A percentile compares a stretch with the other conserved stretches of the same genome.
Conservation (phyloP, 2,888 invertebrate species). For the Cryptocephalus moraei region DNA sequence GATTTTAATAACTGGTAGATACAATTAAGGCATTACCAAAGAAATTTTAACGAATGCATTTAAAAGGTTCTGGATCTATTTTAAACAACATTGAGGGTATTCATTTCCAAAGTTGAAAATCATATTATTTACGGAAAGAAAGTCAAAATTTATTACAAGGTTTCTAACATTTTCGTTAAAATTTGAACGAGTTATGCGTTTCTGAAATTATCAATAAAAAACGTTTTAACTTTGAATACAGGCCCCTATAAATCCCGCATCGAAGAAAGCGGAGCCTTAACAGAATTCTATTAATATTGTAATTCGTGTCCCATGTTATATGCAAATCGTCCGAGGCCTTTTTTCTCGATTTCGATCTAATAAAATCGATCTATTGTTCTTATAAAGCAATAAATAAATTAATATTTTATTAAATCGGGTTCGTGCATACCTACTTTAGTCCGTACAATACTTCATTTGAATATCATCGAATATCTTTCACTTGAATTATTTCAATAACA, state of each 20-base stretch:
- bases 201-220: no score
- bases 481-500: constrained; percentile 23
- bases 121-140: no score
- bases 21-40: no score
- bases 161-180: no score
- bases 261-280: constrained; percentile 12
- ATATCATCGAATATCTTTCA: constrained; percentile 30
- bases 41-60: no score
- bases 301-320: constrained; percentile 30
- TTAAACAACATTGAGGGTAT: no score
- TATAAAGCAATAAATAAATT: constrained; percentile 37
- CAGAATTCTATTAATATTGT: constrained; percentile 26
- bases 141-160: no score
- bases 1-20: no score
- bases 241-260: neutral
- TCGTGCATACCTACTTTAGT: constrained; percentile 28
- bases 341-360: constrained; percentile 36
- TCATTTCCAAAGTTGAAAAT: no score
- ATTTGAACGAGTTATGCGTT: no score
- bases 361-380: constrained; percentile 39
- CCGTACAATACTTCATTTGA: constrained; percentile 34
- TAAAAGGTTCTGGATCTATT: no score
- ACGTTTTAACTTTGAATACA: neutral
- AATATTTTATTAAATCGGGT: constrained; percentile 31
- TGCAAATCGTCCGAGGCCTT: constrained; percentile 24